A percentile compares a stretch with the other conserved stretches of the same genome.
Evolutionary conservation across 1,140 invertebrate genomes (phyloP).

Genomic region (Drosophila equinoxialis): DNA sequence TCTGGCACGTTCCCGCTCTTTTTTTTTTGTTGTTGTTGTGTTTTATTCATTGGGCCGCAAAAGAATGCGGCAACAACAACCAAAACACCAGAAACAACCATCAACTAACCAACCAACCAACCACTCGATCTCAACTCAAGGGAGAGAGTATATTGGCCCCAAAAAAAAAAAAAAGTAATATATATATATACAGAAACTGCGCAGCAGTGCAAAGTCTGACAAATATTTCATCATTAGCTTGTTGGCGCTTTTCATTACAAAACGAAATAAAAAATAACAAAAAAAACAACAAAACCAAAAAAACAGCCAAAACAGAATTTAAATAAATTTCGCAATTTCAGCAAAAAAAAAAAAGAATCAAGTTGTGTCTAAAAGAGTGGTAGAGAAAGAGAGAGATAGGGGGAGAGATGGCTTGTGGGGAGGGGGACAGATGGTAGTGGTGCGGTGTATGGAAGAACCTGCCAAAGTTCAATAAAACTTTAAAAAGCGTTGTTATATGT

Average conservation of each 20-base stretch:
- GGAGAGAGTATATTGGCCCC: constrained; percentile 59
- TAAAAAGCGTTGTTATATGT: constrained; percentile 38
- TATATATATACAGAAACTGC: constrained; percentile 52
- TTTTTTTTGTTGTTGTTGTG: not conserved
- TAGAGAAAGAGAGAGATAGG: not conserved
- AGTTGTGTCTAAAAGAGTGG: constrained; percentile 3
- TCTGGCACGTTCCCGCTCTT: constrained; percentile 55
- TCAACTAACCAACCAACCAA: constrained; percentile 6
- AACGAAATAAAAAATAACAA: constrained; percentile 30
- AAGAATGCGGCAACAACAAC: constrained; percentile 46
- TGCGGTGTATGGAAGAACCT: constrained; percentile 30
- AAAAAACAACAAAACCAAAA: constrained; percentile 23
- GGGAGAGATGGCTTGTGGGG: no score
- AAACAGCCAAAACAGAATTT: constrained; percentile 62
- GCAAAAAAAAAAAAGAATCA: constrained; percentile 33
- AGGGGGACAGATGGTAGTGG: not conserved
- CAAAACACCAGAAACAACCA: not conserved
- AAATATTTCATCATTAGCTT: constrained; percentile 77
- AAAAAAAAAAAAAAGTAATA: constrained; percentile 31
- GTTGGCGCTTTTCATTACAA: constrained; percentile 73
- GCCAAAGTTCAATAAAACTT: constrained; percentile 77
- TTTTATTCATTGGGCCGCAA: constrained; percentile 18
- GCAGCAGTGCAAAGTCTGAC: constrained; percentile 66
- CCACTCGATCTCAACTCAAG: constrained; percentile 38
- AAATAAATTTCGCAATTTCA: constrained; percentile 77